Evolutionary conservation across 2,888 invertebrate genomes (phyloP).

Genomic region (Rhynchonema sp.): DNA sequence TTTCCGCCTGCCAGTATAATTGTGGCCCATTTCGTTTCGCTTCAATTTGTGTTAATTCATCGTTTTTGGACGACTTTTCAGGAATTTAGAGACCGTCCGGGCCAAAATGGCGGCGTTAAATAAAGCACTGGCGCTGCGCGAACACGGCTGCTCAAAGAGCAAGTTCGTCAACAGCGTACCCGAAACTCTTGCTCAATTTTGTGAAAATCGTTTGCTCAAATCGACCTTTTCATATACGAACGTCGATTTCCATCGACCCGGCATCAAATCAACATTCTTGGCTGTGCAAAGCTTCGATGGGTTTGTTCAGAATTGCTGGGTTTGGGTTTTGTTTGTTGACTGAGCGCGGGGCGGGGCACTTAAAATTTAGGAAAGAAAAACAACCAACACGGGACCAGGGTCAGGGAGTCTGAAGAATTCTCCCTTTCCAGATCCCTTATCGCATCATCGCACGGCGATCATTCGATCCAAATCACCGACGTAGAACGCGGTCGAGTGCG

Average conservation of each 20-base stretch:
- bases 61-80: too few relatives aligned
- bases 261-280: background rate
- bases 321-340: background rate
- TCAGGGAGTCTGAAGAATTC: background rate
- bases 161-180: too few relatives aligned
- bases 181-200: too few relatives aligned
- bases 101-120: too few relatives aligned
- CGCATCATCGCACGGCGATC: constrained; percentile 72
- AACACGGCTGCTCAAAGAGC: too few relatives aligned
- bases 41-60: too few relatives aligned
- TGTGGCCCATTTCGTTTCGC: too few relatives aligned
- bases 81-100: too few relatives aligned
- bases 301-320: background rate
- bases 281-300: background rate
- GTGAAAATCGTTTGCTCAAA: too few relatives aligned
- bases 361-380: background rate
- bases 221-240: background rate
- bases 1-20: too few relatives aligned
- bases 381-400: background rate
- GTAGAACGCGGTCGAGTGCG: constrained; percentile 55
- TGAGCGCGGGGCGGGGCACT: background rate
- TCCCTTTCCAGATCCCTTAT: constrained; percentile 12
- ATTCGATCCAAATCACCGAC: constrained; percentile 64
- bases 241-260: background rate
- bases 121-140: too few relatives aligned